phyloP scores from a whole-genome alignment of 2,888 invertebrate species.

The Rotaria sp. region DNA sequence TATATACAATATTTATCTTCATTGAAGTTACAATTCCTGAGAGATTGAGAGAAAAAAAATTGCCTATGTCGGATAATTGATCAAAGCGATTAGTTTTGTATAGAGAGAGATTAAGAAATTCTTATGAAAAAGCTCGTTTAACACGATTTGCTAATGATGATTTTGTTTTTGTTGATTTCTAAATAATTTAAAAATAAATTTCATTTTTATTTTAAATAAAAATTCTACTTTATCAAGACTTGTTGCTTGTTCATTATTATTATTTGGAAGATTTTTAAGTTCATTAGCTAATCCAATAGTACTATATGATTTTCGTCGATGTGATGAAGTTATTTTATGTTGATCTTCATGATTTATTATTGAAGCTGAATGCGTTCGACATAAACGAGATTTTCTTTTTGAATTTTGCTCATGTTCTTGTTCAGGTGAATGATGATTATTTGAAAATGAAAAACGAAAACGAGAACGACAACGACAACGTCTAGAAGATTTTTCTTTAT shows the following conservation, averaged over 20 bases:
- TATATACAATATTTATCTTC: neutral
- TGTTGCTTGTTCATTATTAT: neutral
- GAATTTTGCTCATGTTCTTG: neutral
- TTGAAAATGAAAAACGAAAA: slow-evolving; percentile 25
- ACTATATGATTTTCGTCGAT: slow-evolving; percentile 23
- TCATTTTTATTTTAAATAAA: neutral
- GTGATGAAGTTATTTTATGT: neutral
- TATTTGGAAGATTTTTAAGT: neutral
- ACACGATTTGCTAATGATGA: slow-evolving; percentile 20
- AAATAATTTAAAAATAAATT: neutral
- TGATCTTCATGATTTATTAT: slow-evolving; percentile 12
- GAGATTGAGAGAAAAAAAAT: neutral
- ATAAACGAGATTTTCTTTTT: neutral
- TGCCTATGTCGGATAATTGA: neutral
- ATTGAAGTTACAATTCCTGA: neutral
- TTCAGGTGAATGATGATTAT: neutral
- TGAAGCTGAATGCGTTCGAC: slow-evolving; percentile 23
- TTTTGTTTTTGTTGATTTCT: neutral
- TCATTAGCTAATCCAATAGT: neutral
- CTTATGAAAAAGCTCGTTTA: neutral
- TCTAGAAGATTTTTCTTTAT: neutral
- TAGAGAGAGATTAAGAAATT: neutral
- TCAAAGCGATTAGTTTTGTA: neutral
- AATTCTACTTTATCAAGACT: neutral
- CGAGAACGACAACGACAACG: slow-evolving; percentile 12